These are phyloP conservation scores for Chaetodon trifasciatus DNA, from an alignment of 2,797 vertebrate genomes.

Conservation along the genomic window DNA sequence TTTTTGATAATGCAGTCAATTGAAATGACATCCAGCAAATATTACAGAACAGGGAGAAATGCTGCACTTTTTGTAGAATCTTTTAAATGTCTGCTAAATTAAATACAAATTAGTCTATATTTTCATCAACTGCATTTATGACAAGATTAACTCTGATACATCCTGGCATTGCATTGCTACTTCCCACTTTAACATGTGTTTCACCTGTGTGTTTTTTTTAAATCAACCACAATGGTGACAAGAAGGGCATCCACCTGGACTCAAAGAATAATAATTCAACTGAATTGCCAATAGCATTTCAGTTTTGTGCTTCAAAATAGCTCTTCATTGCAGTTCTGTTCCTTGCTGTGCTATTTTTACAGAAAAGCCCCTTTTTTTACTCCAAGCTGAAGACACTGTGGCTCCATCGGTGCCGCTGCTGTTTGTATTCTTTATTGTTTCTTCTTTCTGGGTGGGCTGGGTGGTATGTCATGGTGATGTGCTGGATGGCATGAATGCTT, in stretches of 20 bases:
- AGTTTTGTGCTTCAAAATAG: no score
- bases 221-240: not conserved
- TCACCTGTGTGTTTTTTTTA: not conserved
- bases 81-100: not conserved
- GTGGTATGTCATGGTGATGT: not conserved
- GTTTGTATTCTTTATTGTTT: not conserved
- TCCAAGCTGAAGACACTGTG: no score
- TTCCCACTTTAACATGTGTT: not conserved
- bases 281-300: no score
- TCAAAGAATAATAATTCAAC: not conserved
- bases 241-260: not conserved
- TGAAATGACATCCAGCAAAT: not conserved
- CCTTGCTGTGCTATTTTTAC: no score
- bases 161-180: not conserved
- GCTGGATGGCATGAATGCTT: not conserved
- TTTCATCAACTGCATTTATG: not conserved
- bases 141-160: no score
- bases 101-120: not conserved
- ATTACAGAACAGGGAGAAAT: not conserved
- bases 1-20: not conserved
- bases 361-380: no score
- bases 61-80: not conserved
- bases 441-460: not conserved
- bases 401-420: no score
- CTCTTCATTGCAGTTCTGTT: no score